phyloP scores from a whole-genome alignment of 2,888 invertebrate genomes.

The Drosophila mettleri region DNA sequence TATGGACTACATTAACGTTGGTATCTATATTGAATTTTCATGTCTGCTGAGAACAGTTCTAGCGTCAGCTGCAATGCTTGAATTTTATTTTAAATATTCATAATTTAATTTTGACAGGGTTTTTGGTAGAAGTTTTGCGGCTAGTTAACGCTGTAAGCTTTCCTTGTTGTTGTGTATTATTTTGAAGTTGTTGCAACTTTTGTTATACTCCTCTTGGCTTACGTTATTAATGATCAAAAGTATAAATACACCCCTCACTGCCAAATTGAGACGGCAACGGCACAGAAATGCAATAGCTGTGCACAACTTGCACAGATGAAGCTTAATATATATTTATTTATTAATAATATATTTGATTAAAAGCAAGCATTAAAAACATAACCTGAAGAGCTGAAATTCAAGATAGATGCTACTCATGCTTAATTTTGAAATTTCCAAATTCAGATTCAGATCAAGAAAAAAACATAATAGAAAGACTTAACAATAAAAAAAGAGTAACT shows the following conservation, averaged over 20 bases:
- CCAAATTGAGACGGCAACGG: constrained; percentile 15
- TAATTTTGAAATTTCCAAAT: too few relatives aligned
- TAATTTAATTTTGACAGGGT: constrained; percentile 75
- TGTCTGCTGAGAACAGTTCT: constrained; percentile 9
- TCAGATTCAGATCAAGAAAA: not conserved
- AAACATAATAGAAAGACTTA: not conserved
- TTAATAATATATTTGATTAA: constrained; percentile 11
- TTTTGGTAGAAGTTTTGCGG: constrained; percentile 71
- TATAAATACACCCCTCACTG: constrained; percentile 66
- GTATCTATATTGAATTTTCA: constrained; percentile 42
- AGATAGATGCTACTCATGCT: too few relatives aligned
- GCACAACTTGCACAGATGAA: constrained; percentile 27
- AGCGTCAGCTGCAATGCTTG: constrained; percentile 48
- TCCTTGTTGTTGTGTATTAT: constrained; percentile 24
- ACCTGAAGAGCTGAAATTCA: too few relatives aligned
- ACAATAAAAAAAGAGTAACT: not conserved
- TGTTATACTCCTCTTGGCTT: constrained; percentile 51
- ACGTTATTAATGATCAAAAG: constrained; percentile 76
- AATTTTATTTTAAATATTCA: constrained; percentile 77
- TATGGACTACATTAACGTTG: not conserved
- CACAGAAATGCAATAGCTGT: constrained; percentile 1
- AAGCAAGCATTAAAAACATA: too few relatives aligned
- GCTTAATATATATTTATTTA: constrained; percentile 22
- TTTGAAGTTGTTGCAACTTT: constrained; percentile 41
- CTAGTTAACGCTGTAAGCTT: constrained; percentile 56